Evolutionary conservation across 2,797 vertebrate species (phyloP), one percentile per base, ranked within the genome.

Genomic region (Yasuhikotakia modesta): DNA sequence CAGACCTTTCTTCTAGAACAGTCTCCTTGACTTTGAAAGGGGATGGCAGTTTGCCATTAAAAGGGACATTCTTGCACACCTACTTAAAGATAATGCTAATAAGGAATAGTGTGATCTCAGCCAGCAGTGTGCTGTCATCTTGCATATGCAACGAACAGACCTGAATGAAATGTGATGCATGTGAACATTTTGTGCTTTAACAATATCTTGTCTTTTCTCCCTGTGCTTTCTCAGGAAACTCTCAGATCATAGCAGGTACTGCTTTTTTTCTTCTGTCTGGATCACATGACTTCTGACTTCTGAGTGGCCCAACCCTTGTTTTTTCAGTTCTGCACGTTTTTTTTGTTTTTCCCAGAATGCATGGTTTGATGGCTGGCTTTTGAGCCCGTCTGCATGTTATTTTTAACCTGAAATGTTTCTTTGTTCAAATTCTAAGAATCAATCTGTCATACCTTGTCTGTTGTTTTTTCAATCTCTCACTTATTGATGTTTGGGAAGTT

Each of bases 221-320:
- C 61, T 58, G 81, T 73, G 82, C 90, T 88, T 87, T 83, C 87
- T 87, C 88, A 94, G 94, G 93, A 93, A 90, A 92, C 84, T 89
- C 93, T 88, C 91, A 94, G 91, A 90, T 83, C 83, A 85, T 93
- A 88, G 90, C 93, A 94, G 93, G 93, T 94, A 93, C 80, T 83
- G 67, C 85, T 85, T 77, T 86, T 82, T 84, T 85, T 87, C 86
- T 61, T 86, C 30, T 84, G 67, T 85, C 88, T 88, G 45, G 53
- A 21, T 52, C 70, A 32, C 35, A 61, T 67, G 68, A 50, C 60
- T 48, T n/a, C 30, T n/a, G n/a, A n/a, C n/a, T n/a, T 52, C 45
- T 17, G 39, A 16, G 4, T 57, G 39, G n/a, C 53, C 50, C 30
- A 8, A 19, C 10, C 63, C 10, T 2, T 53, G 2, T n/a, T 13